phyloP scores from a whole-genome alignment of 2,113 vertebrate species.

The Phoenicopterus ruber region DNA sequence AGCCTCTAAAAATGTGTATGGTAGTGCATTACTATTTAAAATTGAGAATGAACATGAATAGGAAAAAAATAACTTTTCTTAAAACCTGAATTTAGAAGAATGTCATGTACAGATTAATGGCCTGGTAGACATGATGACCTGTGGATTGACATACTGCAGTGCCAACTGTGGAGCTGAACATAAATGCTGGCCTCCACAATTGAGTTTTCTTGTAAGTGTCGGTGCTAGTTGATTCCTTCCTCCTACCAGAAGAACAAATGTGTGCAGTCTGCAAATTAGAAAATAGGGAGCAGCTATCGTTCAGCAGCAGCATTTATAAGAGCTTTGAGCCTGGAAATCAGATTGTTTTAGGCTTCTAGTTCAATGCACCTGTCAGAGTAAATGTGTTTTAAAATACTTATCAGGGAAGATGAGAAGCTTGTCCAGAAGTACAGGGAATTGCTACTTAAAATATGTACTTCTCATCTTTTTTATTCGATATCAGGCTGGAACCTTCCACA shows the following conservation, averaged over 20 bases:
- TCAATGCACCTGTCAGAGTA: neutral
- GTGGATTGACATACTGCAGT: neutral
- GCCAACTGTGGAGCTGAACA: neutral
- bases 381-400: constrained; percentile 21
- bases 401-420: neutral
- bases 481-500: neutral
- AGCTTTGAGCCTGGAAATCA: neutral
- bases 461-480: neutral
- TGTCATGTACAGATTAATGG: neutral
- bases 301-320: neutral
- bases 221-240: neutral
- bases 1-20: neutral
- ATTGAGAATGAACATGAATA: neutral
- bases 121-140: neutral
- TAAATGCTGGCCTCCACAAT: neutral
- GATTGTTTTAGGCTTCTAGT: neutral
- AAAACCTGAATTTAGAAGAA: neutral
- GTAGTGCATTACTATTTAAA: neutral
- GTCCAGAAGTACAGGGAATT: neutral
- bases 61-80: neutral
- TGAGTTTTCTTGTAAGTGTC: neutral
- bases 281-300: neutral
- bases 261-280: constrained; percentile 1
- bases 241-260: neutral
- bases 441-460: neutral